phyloP scores from a whole-genome alignment of 92 coral and sea anemone genomes.

The Actinernus sp. region DNA sequence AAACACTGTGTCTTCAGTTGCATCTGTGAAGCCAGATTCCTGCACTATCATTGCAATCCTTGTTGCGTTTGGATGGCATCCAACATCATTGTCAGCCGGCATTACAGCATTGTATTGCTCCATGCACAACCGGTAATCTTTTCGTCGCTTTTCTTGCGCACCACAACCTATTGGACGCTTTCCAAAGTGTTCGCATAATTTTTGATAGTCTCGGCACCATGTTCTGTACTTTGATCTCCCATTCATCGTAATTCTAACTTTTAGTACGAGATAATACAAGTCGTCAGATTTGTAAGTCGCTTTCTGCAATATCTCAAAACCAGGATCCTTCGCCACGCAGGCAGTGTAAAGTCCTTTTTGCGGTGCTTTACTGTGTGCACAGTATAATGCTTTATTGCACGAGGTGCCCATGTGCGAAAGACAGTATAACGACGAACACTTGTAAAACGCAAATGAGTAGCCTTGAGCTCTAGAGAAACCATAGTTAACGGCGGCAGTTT shows the following conservation, averaged over 20 bases:
- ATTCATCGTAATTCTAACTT: constrained; percentile 7
- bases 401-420: constrained; percentile 8
- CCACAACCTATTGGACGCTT: constrained; percentile 62
- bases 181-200: constrained; percentile 47
- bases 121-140: constrained; percentile 6
- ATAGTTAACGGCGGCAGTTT: too few relatives aligned
- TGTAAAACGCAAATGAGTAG: constrained; percentile 46
- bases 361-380: constrained; percentile 7
- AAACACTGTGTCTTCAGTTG: constrained; percentile 36
- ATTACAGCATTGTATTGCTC: constrained; percentile 11
- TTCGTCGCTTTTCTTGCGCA: not conserved
- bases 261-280: constrained; percentile 8
- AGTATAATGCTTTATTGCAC: constrained; percentile 35
- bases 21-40: constrained; percentile 25
- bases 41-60: constrained; percentile 31
- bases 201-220: constrained; percentile 63
- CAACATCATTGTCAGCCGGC: constrained; percentile 14
- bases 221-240: constrained; percentile 11
- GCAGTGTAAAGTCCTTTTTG: constrained; percentile 25
- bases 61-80: constrained; percentile 18
- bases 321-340: constrained; percentile 29
- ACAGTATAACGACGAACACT: constrained; percentile 23
- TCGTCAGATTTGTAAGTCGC: not conserved
- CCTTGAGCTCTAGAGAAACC: too few relatives aligned
- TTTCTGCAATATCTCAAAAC: constrained; percentile 34